Evolutionary conservation across 1,140 invertebrate species (phyloP).

Genomic region (Drosophila sulfurigaster): DNA sequence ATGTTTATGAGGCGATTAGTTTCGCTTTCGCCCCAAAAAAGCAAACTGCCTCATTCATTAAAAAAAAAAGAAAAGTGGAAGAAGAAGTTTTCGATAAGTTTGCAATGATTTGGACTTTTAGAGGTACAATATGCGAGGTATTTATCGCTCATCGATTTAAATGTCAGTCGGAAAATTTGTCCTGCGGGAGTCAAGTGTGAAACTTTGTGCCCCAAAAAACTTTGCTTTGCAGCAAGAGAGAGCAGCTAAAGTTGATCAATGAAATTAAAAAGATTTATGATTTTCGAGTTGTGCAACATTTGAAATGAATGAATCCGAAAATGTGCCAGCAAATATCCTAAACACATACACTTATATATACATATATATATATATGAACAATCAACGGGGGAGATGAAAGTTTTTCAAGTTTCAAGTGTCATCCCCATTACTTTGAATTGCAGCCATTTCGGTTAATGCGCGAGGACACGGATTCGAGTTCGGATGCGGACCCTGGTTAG

Average conservation of each 20-base stretch:
- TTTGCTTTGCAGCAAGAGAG: slow-evolving; percentile 30
- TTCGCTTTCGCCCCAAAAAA: slow-evolving; percentile 10
- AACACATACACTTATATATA: slow-evolving; percentile 22
- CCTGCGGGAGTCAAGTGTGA: slow-evolving; percentile 75
- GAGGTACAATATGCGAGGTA: slow-evolving; percentile 50
- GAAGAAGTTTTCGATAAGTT: slow-evolving; percentile 42
- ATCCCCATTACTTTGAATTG: slow-evolving; percentile 78
- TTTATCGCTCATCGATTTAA: slow-evolving; percentile 82
- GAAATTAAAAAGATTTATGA: slow-evolving; percentile 84
- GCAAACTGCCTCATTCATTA: slow-evolving; percentile 62
- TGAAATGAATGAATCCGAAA: slow-evolving; percentile 58
- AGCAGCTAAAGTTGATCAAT: slow-evolving; percentile 69
- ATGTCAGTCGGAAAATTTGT: slow-evolving; percentile 66
- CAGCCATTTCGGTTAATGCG: slow-evolving; percentile 74
- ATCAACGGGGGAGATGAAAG: slow-evolving; percentile 62
- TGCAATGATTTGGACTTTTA: slow-evolving; percentile 65
- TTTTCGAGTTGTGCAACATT: slow-evolving; percentile 67
- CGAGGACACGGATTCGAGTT: background rate
- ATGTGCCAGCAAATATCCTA: slow-evolving; percentile 12
- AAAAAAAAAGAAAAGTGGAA: slow-evolving; percentile 22
- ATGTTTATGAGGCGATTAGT: slow-evolving; percentile 42
- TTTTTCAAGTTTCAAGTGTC: slow-evolving; percentile 62
- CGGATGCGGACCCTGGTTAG: no score
- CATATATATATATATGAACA: slow-evolving; percentile 32
- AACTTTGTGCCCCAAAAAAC: slow-evolving; percentile 65